Conservation (phyloP, 2,113 vertebrate genomes). For the Psephotus haematonotus region DNA sequence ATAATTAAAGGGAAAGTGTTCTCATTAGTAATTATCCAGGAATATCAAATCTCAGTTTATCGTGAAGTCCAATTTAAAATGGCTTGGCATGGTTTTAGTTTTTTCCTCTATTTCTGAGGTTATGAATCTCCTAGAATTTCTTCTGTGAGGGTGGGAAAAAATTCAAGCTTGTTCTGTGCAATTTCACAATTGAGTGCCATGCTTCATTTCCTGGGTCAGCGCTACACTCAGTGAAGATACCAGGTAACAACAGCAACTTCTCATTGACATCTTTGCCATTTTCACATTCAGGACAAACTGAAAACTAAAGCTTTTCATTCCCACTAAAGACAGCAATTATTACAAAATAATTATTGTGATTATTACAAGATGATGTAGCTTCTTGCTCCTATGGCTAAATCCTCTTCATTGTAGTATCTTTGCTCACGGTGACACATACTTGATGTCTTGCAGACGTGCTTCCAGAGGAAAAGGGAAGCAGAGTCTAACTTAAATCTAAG, state of each 20-base stretch:
- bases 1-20: conserved; percentile 96
- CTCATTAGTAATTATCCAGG: conserved; percentile 79
- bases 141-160: not conserved
- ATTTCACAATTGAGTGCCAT: not conserved
- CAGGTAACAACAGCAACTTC: not conserved
- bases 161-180: not conserved
- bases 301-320: not conserved
- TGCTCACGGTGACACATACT: not conserved
- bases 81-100: conserved; percentile 47
- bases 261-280: not conserved
- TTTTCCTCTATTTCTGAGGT: conserved; percentile 25
- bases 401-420: not conserved
- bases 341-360: not conserved
- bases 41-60: conserved; percentile 82
- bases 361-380: not conserved
- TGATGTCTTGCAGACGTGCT: not conserved
- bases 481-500: not conserved
- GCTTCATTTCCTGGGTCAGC: not conserved
- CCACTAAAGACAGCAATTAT: not conserved
- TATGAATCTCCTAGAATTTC: conserved; percentile 37
- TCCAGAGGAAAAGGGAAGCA: not conserved
- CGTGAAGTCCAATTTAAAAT: conserved; percentile 70
- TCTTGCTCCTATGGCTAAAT: not conserved
- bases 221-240: not conserved
- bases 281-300: not conserved